These are phyloP conservation scores for Napeogenes inachia DNA, from an alignment of 2,888 invertebrate species.

Conservation along the genomic window DNA sequence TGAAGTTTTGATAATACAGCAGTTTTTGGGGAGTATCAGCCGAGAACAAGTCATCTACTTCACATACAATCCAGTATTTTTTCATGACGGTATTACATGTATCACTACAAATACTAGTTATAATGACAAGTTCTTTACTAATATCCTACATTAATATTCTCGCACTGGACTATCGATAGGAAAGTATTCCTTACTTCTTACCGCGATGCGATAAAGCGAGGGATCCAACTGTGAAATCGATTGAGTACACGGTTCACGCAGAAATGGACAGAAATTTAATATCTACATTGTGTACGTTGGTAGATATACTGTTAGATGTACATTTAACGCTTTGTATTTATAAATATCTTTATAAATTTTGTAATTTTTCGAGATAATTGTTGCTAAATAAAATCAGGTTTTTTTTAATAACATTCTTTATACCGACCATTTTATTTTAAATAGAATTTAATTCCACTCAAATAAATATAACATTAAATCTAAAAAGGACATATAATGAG, in stretches of 20 bases:
- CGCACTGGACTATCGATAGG: conserved; percentile 7
- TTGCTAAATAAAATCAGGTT: conserved; percentile 10
- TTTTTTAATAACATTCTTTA: conserved; percentile 9
- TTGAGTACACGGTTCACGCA: conserved; percentile 24
- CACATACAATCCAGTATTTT: too few relatives aligned
- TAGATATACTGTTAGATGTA: too few relatives aligned
- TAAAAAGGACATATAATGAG: conserved; percentile 4
- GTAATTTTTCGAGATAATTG: too few relatives aligned
- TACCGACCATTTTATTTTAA: conserved; percentile 4
- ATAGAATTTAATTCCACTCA: too few relatives aligned
- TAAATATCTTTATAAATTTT: too few relatives aligned
- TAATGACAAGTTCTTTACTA: not conserved
- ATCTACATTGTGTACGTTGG: conserved; percentile 12
- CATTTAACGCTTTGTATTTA: too few relatives aligned
- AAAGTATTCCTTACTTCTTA: conserved; percentile 14
- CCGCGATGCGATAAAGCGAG: conserved; percentile 13
- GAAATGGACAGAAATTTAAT: conserved; percentile 26
- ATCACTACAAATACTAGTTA: too few relatives aligned
- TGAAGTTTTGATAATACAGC: not conserved
- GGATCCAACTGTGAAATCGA: conserved; percentile 27
- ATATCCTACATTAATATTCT: not conserved
- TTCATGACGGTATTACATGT: too few relatives aligned
- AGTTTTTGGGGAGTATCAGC: not conserved
- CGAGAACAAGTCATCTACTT: too few relatives aligned
- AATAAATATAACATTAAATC: too few relatives aligned